Percentiles rank a stretch among this genome's conserved stretches.
Evolutionary conservation across 2,888 invertebrate genomes (phyloP).

Genomic region (Drosophila helvetica): DNA sequence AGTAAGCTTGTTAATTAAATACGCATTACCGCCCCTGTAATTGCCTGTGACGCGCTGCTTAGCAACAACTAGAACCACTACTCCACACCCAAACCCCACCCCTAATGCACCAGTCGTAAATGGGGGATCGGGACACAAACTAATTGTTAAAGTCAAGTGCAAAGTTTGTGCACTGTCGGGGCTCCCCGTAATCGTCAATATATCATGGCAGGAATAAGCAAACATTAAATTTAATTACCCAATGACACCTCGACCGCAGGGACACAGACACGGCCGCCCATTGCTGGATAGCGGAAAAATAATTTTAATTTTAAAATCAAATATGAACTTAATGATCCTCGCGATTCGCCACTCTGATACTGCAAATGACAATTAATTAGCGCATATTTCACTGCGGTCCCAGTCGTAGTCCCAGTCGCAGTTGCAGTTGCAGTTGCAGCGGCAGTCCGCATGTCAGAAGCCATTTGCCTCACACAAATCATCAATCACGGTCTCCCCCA

Average conservation of each 20-base stretch:
- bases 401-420: constrained; percentile 16
- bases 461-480: constrained; percentile 58
- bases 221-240: constrained; percentile 61
- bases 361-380: constrained; percentile 65
- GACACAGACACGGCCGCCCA: constrained; percentile 12
- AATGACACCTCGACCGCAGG: constrained; percentile 46
- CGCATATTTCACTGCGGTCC: constrained; percentile 31
- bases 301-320: constrained; percentile 32
- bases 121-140: constrained; percentile 22
- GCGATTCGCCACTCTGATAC: constrained; percentile 35
- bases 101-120: constrained; percentile 3
- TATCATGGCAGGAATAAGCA: constrained; percentile 35
- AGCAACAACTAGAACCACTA: constrained; percentile 45
- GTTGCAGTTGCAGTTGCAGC: constrained; percentile 16
- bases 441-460: constrained; percentile 50
- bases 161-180: constrained; percentile 47
- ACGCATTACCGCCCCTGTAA: constrained; percentile 76
- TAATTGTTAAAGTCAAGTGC: constrained; percentile 49
- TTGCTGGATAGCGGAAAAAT: constrained; percentile 8
- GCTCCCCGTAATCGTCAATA: constrained; percentile 35
- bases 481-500: constrained; percentile 61
- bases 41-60: constrained; percentile 68
- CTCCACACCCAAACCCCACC: constrained; percentile 2
- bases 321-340: constrained; percentile 43
- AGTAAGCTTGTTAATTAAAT: constrained; percentile 79